Evolutionary conservation across 2,113 vertebrate species (phyloP).

Genomic region (Poeciliopsis retropinna): DNA sequence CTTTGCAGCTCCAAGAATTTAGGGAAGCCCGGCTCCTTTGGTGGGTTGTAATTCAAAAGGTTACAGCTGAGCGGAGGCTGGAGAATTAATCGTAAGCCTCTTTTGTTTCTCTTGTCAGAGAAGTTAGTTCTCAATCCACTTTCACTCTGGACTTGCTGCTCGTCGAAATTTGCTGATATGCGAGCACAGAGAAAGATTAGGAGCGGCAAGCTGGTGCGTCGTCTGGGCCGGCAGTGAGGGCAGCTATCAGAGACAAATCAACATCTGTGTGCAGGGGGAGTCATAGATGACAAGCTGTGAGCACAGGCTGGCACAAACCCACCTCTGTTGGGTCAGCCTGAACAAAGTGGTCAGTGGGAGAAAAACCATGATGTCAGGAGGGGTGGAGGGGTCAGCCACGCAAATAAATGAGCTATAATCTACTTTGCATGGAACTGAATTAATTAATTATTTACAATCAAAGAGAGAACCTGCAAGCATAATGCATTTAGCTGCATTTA

Average conservation of each 20-base stretch:
- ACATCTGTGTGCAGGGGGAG: conserved; percentile 2
- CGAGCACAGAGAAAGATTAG: not conserved
- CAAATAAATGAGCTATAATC: not conserved
- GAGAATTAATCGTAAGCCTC: not conserved
- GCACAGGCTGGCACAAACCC: not conserved
- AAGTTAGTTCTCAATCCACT: not conserved
- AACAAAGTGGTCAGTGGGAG: not conserved
- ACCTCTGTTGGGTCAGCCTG: not conserved
- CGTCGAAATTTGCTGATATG: not conserved
- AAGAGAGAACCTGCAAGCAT: not conserved
- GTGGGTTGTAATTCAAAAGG: not conserved
- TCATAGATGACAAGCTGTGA: not conserved
- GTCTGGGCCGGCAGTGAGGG: not conserved
- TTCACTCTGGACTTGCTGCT: not conserved
- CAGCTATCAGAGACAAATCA: not conserved
- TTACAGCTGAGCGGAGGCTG: not conserved
- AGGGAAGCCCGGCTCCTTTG: not conserved
- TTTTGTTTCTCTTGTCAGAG: not conserved
- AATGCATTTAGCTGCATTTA: too few species aligned
- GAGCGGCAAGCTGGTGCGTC: not conserved
- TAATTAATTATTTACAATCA: not conserved
- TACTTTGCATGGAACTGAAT: not conserved
- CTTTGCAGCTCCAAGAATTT: not conserved
- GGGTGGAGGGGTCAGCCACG: too few species aligned
- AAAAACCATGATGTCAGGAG: not conserved